These are phyloP conservation scores for Agrilus mali DNA, from an alignment of 2,888 invertebrate species.

Conservation along the genomic window DNA sequence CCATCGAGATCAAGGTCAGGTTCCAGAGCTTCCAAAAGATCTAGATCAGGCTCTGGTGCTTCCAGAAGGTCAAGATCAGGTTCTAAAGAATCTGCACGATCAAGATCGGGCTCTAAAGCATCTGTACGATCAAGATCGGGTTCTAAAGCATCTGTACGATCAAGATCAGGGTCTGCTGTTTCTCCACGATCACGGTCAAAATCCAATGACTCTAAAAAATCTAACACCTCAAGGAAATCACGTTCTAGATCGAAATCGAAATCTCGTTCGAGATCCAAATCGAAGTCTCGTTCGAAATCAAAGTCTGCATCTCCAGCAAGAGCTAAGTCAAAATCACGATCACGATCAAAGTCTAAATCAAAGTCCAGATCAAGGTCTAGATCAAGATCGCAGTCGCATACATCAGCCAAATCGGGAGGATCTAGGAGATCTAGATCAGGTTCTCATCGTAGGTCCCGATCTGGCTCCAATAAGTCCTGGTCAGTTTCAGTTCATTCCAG, in stretches of 20 bases:
- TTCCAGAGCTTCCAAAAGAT: conserved; percentile 2
- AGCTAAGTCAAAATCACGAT: conserved; percentile 3
- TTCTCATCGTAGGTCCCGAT: conserved; percentile 21
- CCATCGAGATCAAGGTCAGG: conserved; percentile 6
- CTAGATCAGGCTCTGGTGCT: conserved; percentile 14
- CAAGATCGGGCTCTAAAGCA: conserved; percentile 19
- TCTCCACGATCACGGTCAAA: conserved; percentile 14
- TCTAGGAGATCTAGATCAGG: conserved; percentile 19
- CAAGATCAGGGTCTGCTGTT: conserved; percentile 19
- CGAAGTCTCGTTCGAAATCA: conserved; percentile 5
- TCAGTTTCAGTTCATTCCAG: conserved; percentile 23
- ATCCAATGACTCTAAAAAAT: conserved; percentile 15
- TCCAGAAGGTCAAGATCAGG: conserved; percentile 11
- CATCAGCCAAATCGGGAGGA: conserved; percentile 14
- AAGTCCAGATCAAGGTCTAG: conserved; percentile 17
- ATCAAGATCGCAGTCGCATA: conserved; percentile 21
- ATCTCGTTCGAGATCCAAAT: conserved; percentile 16
- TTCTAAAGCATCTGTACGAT: conserved; percentile 15
- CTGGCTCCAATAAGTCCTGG: conserved; percentile 22
- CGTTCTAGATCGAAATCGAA: conserved; percentile 14
- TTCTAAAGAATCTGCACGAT: conserved; percentile 14
- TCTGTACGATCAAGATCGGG: conserved; percentile 13
- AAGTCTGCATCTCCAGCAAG: conserved; percentile 5
- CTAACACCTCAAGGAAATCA: conserved; percentile 15
- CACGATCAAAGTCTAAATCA: conserved; percentile 12